Percentiles rank a stretch among this genome's conserved stretches.
Conservation (phyloP, 2,888 invertebrate species). For the Mimumesa dahlbomi region DNA sequence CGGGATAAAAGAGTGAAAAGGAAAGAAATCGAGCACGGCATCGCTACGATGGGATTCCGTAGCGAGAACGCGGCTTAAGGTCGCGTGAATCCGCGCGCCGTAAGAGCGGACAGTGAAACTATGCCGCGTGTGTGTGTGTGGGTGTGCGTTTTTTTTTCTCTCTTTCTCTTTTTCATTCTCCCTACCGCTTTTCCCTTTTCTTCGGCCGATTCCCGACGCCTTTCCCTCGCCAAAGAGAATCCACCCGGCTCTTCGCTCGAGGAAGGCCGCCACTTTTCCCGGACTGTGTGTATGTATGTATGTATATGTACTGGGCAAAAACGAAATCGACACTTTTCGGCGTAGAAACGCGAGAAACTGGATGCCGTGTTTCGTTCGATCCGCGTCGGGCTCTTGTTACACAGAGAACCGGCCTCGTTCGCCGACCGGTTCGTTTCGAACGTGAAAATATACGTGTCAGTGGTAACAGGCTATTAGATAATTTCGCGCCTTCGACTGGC, state of each 20-base stretch:
- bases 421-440: too few relatives aligned
- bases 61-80: constrained; percentile 43
- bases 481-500: constrained; percentile 1
- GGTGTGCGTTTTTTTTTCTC: too few relatives aligned
- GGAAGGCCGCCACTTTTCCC: constrained; percentile 42
- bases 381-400: too few relatives aligned
- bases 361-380: constrained; percentile 4
- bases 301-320: too few relatives aligned
- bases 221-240: constrained; percentile 32
- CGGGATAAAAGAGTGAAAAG: neutral
- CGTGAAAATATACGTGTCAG: too few relatives aligned
- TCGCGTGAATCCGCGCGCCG: constrained; percentile 64
- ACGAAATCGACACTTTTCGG: constrained; percentile 44
- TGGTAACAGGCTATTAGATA: constrained; percentile 1
- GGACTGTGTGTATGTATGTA: neutral
- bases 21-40: constrained; percentile 29
- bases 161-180: constrained; percentile 41
- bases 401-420: too few relatives aligned
- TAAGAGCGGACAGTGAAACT: constrained; percentile 52
- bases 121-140: too few relatives aligned
- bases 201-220: constrained; percentile 27
- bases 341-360: constrained; percentile 11
- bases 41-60: constrained; percentile 15
- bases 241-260: constrained; percentile 1
- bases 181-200: constrained; percentile 40